phyloP scores from a whole-genome alignment of 2,113 vertebrate genomes.

The Phalacrocorax aristotelis region DNA sequence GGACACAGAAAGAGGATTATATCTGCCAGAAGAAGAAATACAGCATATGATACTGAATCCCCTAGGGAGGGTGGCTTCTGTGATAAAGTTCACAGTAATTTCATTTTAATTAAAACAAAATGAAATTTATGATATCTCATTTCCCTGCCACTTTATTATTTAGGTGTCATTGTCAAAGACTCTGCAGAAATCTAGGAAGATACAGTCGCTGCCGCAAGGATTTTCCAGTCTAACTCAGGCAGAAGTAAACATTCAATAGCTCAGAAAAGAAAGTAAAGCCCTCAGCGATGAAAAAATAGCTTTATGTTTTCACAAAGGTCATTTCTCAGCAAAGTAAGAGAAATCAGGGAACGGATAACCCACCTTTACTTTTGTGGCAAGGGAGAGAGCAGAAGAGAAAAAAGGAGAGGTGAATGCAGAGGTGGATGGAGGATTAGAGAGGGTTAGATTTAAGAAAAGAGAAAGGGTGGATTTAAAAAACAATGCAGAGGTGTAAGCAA shows the following conservation, averaged over 20 bases:
- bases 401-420: not conserved
- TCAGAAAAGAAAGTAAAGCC: constrained; percentile 10
- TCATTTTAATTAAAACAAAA: constrained; percentile 57
- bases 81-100: constrained; percentile 46
- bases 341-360: not conserved
- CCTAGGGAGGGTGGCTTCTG: not conserved
- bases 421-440: not conserved
- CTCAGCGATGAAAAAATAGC: not conserved
- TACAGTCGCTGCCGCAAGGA: not conserved
- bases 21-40: constrained; percentile 19
- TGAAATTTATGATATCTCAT: constrained; percentile 23
- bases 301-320: constrained; percentile 1
- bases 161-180: not conserved
- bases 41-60: constrained; percentile 16
- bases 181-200: not conserved
- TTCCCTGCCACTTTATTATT: not conserved
- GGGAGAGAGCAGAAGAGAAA: not conserved
- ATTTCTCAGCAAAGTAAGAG: not conserved
- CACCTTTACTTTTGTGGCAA: fast-evolving
- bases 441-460: not conserved
- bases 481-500: not conserved
- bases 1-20: constrained; percentile 30
- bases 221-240: not conserved
- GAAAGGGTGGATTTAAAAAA: not conserved
- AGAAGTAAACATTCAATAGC: not conserved